Evolutionary conservation across 2,888 invertebrate species (phyloP), one percentile per base, ranked within the genome.

Genomic region (Aphodius granarius): DNA sequence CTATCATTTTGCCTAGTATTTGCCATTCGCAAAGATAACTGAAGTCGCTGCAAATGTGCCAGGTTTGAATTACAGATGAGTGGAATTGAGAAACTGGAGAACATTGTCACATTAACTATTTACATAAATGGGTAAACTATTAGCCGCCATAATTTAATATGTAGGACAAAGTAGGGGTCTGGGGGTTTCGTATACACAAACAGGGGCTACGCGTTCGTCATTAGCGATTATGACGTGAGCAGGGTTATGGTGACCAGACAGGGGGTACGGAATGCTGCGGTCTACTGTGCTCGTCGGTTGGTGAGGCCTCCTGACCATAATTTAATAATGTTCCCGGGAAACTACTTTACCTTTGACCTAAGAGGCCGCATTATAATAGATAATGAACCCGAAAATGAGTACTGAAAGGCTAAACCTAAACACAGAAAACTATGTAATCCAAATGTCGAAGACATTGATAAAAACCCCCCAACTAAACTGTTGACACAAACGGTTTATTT

Each of bases 351-450:
- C 66, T 66, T 65, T 68, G 73, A 75, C 75, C 75, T 75, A 66
- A 75, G 65, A 75, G 73, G 68, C 73, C 75, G 73, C 21, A 73
- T 71, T 73, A 73, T 73, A 75, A 75, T 75, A 72, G 75, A 73
- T 75, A 75, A 75, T 72, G 73, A 75, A 75, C 66, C 64, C 20
- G 75, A 66, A 64, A 75, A 75, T 65, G 72, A 66, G 68, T 66
- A 66, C 13, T 18, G 23, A n/a, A 66, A 19, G 6, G 43, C 43
- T 3, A n/a, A n/a, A n/a, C n/a, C n/a, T n/a, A n/a, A n/a, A n/a
- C n/a, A n/a, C n/a, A n/a, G n/a, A n/a, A n/a, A n/a, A n/a, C n/a
- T n/a, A n/a, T n/a, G n/a, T n/a, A n/a, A n/a, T n/a, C n/a, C n/a
- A n/a, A n/a, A n/a, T n/a, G n/a, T n/a, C n/a, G n/a, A n/a, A n/a